Percentiles rank a stretch among this genome's conserved stretches.
Evolutionary conservation across 2,797 vertebrate genomes (phyloP).

Genomic region (Argyrosomus regius): DNA sequence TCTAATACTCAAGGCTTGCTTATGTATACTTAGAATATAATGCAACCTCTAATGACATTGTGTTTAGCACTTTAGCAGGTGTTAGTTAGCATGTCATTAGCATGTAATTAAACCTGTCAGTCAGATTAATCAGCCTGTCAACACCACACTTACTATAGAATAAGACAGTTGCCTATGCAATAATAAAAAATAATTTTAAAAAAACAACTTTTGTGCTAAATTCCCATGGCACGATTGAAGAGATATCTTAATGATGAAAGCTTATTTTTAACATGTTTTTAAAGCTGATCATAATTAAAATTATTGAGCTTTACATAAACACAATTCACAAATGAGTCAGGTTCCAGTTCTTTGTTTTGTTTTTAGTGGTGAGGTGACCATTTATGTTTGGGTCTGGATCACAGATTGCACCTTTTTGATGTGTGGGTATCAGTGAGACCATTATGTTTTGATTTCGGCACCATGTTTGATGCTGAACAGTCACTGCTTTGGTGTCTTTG

Average conservation of each 20-base stretch:
- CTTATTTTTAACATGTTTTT: background rate
- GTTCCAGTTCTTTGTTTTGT: background rate
- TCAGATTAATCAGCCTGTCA: background rate
- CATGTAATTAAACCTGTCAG: background rate
- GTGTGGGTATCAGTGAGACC: background rate
- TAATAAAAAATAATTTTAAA: background rate
- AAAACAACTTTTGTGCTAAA: background rate
- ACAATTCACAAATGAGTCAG: background rate
- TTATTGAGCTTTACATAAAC: background rate
- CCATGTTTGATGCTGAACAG: background rate
- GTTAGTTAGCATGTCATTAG: background rate
- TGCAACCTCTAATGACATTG: background rate
- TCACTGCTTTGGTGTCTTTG: background rate
- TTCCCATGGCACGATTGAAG: background rate
- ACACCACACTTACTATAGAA: background rate
- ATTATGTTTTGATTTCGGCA: background rate
- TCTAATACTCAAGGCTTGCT: too few relatives aligned
- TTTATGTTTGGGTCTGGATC: background rate
- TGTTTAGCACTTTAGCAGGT: background rate
- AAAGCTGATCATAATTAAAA: background rate
- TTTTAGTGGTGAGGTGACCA: background rate
- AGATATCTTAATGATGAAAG: background rate
- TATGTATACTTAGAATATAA: too few relatives aligned
- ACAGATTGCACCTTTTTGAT: constrained; percentile 7
- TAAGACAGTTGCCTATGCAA: background rate